Base-by-base conservation (phyloP, 2,888 invertebrate species). In the Holacanthella duospinosa region DNA sequence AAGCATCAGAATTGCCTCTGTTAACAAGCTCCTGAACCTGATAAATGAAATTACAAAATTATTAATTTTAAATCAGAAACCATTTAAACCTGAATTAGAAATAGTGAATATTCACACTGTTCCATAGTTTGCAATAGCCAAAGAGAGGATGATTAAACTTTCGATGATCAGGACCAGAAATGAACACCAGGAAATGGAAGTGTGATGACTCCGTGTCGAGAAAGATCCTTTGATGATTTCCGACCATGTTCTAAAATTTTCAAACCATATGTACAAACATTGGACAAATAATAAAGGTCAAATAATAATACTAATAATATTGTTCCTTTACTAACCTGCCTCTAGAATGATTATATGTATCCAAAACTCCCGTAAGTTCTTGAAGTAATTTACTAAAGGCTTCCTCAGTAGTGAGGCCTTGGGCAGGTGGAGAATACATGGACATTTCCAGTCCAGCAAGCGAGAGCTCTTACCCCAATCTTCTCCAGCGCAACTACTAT, bases 121-220 rank as follows among this genome's bases (percentile, higher is more conserved):
- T 59, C 73, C 71, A 53, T 74, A 73, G 54, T 67, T 71, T 44
- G 73, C 63, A 55, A 69, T 74, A 66, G 78, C 81, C 1, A 80
- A 78, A 56, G 79, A 72, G n/a, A 74, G 63, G 26, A 75, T 71
- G 4, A 74, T 64, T 3, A 75, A 60, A 54, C 73, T 71, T 60
- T 72, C 72, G 29, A 73, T 54, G 55, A 83, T 75, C 21, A 86
- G 76, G 25, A 82, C 78, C 56, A 82, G 70, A 60, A 83, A 80
- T 29, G 86, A 84, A 55, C 85, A 81, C 84, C 85, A 86, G 66
- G 84, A 84, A 63, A 87, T 78, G 6, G 84, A 84, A 55, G 86
- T 85, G 71, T 84, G 82, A 72, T 79, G 80, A 74, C 83, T 84
- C 61, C 64, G 60, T 19, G 72, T 70, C 9, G 70, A 70, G 60